These are phyloP conservation scores for Luperina testacea DNA, from an alignment of 2,888 invertebrate species.

Conservation along the genomic window DNA sequence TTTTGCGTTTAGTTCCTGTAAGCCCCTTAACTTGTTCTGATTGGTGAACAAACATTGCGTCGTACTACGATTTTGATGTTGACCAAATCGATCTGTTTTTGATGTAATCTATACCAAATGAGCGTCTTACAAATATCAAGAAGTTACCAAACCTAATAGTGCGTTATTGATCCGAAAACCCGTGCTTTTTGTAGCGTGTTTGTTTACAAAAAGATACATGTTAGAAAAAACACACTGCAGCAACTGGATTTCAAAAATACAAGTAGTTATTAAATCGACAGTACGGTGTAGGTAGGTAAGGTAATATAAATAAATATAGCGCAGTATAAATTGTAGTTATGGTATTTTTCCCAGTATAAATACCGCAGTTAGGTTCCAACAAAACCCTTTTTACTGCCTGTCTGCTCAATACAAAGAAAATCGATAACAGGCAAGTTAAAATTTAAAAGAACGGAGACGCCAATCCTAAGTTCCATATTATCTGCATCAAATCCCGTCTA, in stretches of 20 bases:
- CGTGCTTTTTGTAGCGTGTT: not conserved
- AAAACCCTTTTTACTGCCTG: slow-evolving; percentile 13
- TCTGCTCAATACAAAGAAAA: slow-evolving; percentile 7
- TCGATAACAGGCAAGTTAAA: slow-evolving; percentile 42
- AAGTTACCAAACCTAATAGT: not conserved
- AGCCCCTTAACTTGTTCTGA: not conserved
- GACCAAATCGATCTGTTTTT: not conserved
- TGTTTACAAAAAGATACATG: slow-evolving; percentile 3
- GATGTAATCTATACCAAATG: not conserved
- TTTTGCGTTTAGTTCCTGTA: no score
- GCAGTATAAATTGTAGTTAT: not conserved
- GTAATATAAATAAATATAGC: not conserved
- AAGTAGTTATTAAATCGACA: not conserved
- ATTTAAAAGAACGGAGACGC: slow-evolving; percentile 50
- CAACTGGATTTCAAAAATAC: not conserved
- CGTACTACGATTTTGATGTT: no score
- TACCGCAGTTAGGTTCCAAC: not conserved
- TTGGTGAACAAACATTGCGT: not conserved
- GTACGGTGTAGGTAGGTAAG: not conserved
- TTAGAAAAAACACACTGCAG: not conserved
- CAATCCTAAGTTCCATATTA: slow-evolving; percentile 68
- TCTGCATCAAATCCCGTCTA: slow-evolving; percentile 83
- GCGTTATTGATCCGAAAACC: not conserved
- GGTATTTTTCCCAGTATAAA: not conserved
- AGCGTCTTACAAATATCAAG: not conserved